These are phyloP conservation scores for Euproctis similis DNA, from an alignment of 2,888 invertebrate species.

Conservation along the genomic window DNA sequence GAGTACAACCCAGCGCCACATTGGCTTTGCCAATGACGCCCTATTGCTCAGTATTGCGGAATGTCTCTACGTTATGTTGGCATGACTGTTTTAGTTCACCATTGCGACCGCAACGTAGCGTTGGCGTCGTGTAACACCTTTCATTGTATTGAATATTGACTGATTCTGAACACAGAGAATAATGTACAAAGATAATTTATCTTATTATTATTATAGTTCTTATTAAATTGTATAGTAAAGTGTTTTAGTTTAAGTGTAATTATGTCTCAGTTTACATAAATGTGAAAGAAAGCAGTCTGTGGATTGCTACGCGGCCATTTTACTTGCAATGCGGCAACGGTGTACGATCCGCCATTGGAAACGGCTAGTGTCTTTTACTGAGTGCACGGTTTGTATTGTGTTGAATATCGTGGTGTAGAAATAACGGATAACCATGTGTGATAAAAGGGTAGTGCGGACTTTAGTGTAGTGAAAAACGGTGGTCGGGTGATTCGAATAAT, in stretches of 20 bases:
- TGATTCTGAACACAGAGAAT: conserved; percentile 78
- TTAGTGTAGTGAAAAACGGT: conserved; percentile 76
- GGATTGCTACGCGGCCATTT: conserved; percentile 81
- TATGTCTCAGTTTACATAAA: conserved; percentile 71
- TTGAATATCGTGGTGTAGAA: conserved; percentile 68
- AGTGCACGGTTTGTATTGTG: conserved; percentile 77
- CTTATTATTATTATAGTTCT: conserved; percentile 72
- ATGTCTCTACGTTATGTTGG: conserved; percentile 58
- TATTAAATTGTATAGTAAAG: conserved; percentile 66
- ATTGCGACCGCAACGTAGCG: conserved; percentile 75
- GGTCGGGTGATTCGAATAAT: conserved; percentile 77
- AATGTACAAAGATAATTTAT: conserved; percentile 80
- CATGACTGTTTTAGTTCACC: conserved; percentile 66
- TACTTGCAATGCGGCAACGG: conserved; percentile 83
- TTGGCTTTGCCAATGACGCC: conserved; percentile 70
- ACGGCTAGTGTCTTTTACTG: conserved; percentile 80
- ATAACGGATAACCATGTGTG: conserved; percentile 72
- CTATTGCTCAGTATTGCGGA: conserved; percentile 65
- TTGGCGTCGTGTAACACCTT: conserved; percentile 81
- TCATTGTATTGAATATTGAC: conserved; percentile 85
- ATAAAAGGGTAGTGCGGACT: conserved; percentile 75
- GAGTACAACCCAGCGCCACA: conserved; percentile 53
- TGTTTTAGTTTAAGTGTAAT: conserved; percentile 72
- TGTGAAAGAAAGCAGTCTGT: conserved; percentile 70
- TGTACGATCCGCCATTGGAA: conserved; percentile 84